Evolutionary conservation across 2,113 vertebrate genomes (phyloP), one percentile per base, ranked within the genome.

Genomic region (Neoarius graeffei): DNA sequence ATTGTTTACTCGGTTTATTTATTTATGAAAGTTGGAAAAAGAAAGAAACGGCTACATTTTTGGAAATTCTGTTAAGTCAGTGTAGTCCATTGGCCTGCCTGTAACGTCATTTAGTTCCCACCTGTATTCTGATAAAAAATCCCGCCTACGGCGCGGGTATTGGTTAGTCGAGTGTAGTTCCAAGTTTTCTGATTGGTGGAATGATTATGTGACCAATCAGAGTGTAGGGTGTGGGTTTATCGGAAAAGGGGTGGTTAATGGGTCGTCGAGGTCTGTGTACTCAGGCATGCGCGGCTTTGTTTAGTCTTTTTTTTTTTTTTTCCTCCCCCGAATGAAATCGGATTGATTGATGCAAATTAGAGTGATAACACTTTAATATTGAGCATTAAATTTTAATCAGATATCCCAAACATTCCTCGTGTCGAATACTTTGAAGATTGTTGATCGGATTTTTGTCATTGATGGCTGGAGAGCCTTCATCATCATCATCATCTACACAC

Each of bases 1-100:
- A 11, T 8, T 64, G 1, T 60, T 64, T 23, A 13, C 67, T 67
- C 0, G 1, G 14, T 71, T 57, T 81, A 80, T 71, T 57, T 81
- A 80, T 27, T 67, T 66, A 57, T 4, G 20, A 35, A 62, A 73
- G 71, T 50, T 69, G 42, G 10, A 62, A 42, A 67, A 23, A 57
- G 25, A 74, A 35, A 30, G 17, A 5, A 30, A 52, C n/a, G 7
- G 15, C 30, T 84, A 20, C 8, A 7, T 8, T 27, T 3, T 69
- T 23, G 60, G 42, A 74, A 73, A 85, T 90, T 90, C 52, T 90
- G 83, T 85, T 85, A 83, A 87, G 82, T 89, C 87, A 89, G 87
- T 73, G 30, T 84, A 54, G 81, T 59, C 54, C 86, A 15, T 74
- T 60, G 84, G 84, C 84, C 84, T 85, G 69, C 27, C n/a, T 60